Base-by-base conservation (phyloP, 1,140 invertebrate species). In the Conus betulinus region DNA sequence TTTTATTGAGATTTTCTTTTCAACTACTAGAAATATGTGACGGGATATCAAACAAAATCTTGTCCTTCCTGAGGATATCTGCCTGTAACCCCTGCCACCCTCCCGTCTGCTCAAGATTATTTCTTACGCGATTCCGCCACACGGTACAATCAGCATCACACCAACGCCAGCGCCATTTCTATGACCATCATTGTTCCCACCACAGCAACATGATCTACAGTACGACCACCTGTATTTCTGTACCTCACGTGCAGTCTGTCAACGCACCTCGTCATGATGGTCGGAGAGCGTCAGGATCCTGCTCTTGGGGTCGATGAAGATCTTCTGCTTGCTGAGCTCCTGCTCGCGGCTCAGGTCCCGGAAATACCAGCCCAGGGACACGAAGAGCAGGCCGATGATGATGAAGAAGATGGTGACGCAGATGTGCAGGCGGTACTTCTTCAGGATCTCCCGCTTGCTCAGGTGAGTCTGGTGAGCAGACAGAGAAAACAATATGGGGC, bases 361-460 rank as follows among this genome's bases (percentile, higher is more conserved):
- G 88, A 91, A 94, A 88, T 92, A 92, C 91, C 93, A 92, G 15
- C 91, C 91, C n/a, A n/a, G 79, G 60, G 91, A 88, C 5, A 94
- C 92, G 52, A 92, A 91, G 15, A 91, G 57, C 11, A n/a, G 71
- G 15, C 89, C 91, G 27, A 92, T n/a, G n/a, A n/a, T n/a, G n/a
- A n/a, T n/a, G 88, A 94, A 94, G 88, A 94, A 93, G 60, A n/a
- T n/a, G 7, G 88, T 17, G 15, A 94, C 93, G 27, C 93, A 90
- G n/a, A 94, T 87, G 74, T 94, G 93, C 4, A 94, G 89, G 23
- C 90, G 91, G 84, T 93, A 93, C 60, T 91, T 91, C 51, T 91
- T 91, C 15, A 91, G 7, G 11, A n/a, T n/a, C 60, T 91, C 87
- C 71, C 89, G 88, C 63, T 90, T 84, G 23, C 89, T 89, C 84